These are phyloP conservation scores for Actinemys pallida DNA, from an alignment of 2,113 vertebrate species.

Conservation along the genomic window DNA sequence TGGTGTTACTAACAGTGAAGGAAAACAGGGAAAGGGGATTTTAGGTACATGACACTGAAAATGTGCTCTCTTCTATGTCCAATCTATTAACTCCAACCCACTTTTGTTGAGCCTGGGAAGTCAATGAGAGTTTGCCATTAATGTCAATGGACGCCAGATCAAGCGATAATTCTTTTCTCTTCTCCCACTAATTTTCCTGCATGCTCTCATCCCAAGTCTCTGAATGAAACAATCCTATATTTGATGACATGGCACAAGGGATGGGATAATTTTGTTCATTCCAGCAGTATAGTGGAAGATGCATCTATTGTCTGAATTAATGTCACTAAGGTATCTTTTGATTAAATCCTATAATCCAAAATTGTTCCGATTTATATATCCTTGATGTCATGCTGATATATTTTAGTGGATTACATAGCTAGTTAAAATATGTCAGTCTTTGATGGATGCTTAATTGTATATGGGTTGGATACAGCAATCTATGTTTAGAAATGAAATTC, in stretches of 20 bases:
- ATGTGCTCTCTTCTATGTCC: background rate
- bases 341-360: background rate
- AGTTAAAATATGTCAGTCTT: background rate
- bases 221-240: background rate
- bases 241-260: background rate
- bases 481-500: background rate
- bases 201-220: background rate
- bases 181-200: background rate
- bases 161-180: background rate
- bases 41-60: background rate
- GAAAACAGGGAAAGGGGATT: background rate
- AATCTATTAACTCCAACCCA: background rate
- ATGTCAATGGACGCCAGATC: background rate
- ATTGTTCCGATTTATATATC: background rate
- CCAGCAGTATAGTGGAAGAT: background rate
- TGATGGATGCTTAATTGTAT: background rate
- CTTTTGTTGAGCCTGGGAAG: background rate
- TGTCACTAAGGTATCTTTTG: background rate
- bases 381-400: background rate
- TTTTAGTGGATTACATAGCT: background rate
- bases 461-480: background rate
- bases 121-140: background rate
- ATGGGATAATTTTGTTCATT: background rate
- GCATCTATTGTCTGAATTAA: background rate
- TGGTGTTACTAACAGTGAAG: background rate